Percentiles rank a stretch among this genome's conserved stretches.
Evolutionary conservation across 1,140 invertebrate species (phyloP).

Genomic region (Leptinotarsa undecemlineata): DNA sequence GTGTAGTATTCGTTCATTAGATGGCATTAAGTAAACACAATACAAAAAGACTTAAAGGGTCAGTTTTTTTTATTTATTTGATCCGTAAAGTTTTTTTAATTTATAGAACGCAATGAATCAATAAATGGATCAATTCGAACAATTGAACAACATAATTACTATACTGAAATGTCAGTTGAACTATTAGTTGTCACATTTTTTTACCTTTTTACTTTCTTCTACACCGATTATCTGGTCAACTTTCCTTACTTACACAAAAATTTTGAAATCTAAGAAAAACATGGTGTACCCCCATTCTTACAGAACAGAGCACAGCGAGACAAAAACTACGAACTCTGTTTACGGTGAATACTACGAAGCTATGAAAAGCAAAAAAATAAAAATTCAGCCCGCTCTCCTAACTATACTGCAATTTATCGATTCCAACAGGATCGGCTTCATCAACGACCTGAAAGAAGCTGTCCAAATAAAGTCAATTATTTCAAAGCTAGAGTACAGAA

Average conservation of each 20-base stretch:
- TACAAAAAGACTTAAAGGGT: no score
- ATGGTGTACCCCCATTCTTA: conserved; percentile 52
- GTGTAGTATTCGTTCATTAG: no score
- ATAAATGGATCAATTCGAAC: background rate
- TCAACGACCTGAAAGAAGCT: conserved; percentile 44
- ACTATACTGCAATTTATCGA: conserved; percentile 50
- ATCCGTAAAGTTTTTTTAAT: no score
- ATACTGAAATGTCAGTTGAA: conserved; percentile 34
- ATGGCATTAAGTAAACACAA: no score
- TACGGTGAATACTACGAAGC: conserved; percentile 51
- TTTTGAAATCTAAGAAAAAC: conserved; percentile 26
- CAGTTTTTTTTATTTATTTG: no score
- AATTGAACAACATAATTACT: background rate
- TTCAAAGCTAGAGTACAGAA: conserved; percentile 39
- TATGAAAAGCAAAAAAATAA: conserved; percentile 47
- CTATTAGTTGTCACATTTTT: conserved; percentile 44
- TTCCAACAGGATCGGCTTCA: conserved; percentile 41
- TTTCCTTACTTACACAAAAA: conserved; percentile 48
- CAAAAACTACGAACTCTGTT: conserved; percentile 46
- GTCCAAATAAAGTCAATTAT: conserved; percentile 48
- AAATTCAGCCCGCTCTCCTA: conserved; percentile 43
- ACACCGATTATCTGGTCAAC: conserved; percentile 49
- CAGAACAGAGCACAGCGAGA: conserved; percentile 52
- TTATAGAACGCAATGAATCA: no score
- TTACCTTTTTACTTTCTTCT: conserved; percentile 49